These are phyloP conservation scores for Crocodylus rhombifer DNA, from an alignment of 2,797 vertebrate genomes.

Conservation along the genomic window DNA sequence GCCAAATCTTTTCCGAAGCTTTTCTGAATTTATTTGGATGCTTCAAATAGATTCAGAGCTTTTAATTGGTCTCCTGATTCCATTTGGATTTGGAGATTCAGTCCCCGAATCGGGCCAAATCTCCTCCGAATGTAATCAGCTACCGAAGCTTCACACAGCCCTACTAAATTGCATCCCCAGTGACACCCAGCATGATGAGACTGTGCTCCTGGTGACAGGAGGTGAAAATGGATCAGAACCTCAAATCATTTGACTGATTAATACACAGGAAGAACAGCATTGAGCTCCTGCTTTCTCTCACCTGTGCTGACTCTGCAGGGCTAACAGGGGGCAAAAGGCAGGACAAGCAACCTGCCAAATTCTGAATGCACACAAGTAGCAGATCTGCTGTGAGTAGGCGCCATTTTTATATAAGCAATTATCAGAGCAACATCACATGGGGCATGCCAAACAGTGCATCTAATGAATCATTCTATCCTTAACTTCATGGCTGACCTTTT, in stretches of 20 bases:
- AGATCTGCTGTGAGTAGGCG: background rate
- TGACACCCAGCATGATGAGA: background rate
- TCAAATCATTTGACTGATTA: background rate
- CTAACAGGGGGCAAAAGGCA: background rate
- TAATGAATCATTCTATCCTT: background rate
- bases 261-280: background rate
- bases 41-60: too few species aligned
- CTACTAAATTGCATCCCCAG: background rate
- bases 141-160: too few species aligned
- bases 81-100: too few species aligned
- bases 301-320: background rate
- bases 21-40: too few species aligned
- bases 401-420: background rate
- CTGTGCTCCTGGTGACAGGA: background rate
- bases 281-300: background rate
- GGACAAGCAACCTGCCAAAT: background rate
- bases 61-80: too few species aligned
- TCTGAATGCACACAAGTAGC: background rate
- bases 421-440: background rate
- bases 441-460: rapidly evolving
- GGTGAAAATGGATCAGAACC: background rate
- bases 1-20: too few species aligned
- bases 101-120: too few species aligned
- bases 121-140: too few species aligned
- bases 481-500: background rate